phyloP scores from a whole-genome alignment of 2,888 invertebrate species.

The Antheraea assamensis region DNA sequence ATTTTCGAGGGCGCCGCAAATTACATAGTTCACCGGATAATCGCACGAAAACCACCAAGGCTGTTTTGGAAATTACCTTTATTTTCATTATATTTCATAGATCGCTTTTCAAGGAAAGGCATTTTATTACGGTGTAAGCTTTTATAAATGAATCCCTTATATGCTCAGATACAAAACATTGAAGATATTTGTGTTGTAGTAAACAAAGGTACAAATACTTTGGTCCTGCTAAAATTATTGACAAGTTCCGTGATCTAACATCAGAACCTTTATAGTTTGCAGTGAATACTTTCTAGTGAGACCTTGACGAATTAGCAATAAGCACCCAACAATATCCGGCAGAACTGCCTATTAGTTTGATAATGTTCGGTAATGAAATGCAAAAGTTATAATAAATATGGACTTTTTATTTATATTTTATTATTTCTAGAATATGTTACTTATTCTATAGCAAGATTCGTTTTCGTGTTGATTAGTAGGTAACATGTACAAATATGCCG shows the following conservation, averaged over 20 bases:
- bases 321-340: too few relatives aligned
- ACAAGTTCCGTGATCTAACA: neutral
- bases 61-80: slow-evolving; percentile 24
- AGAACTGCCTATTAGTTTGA: too few relatives aligned
- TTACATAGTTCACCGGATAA: slow-evolving; percentile 21
- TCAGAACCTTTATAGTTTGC: neutral
- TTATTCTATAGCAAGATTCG: too few relatives aligned
- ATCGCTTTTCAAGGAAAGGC: slow-evolving; percentile 14
- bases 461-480: too few relatives aligned
- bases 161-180: neutral
- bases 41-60: slow-evolving; percentile 30
- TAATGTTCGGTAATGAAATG: neutral
- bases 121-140: neutral
- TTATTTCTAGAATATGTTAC: too few relatives aligned
- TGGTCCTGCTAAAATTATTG: neutral
- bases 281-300: neutral
- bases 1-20: slow-evolving; percentile 52
- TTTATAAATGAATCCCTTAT: neutral
- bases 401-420: too few relatives aligned
- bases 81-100: slow-evolving; percentile 11
- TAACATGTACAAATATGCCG: too few relatives aligned
- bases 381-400: neutral
- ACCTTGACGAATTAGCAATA: too few relatives aligned
- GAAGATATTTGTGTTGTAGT: too few relatives aligned
- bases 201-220: neutral